Conservation (phyloP, 1,140 invertebrate genomes). For the Drosophila mayri region DNA sequence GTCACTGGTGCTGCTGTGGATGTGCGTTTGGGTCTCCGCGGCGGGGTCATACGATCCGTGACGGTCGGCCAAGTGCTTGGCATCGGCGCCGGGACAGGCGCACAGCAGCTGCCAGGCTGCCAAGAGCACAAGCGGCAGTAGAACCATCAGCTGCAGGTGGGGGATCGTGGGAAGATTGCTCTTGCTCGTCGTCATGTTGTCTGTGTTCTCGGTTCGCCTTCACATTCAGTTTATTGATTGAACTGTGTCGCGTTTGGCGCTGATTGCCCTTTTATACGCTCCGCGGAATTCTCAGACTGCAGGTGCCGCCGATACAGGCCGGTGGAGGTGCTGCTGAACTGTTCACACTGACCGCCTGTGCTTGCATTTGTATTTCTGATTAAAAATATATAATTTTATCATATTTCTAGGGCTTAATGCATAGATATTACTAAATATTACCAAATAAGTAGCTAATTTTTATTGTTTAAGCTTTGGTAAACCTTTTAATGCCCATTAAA, state of each 20-base stretch:
- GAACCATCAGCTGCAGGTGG: constrained; percentile 2
- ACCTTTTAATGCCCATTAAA: neutral
- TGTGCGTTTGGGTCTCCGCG: constrained; percentile 1
- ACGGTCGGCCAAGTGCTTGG: constrained; percentile 59
- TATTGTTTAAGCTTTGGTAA: neutral
- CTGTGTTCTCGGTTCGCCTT: constrained; percentile 18
- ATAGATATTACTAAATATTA: neutral
- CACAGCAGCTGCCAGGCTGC: constrained; percentile 52
- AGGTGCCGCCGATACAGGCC: neutral
- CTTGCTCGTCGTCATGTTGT: constrained; percentile 21
- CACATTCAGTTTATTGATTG: neutral
- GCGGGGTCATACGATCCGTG: constrained; percentile 66
- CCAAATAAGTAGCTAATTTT: neutral
- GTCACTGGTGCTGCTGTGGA: constrained; percentile 25
- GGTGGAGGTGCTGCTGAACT: neutral
- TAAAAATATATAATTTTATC: neutral
- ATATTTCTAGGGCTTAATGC: neutral
- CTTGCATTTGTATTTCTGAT: neutral
- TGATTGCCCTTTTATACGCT: constrained; percentile 2
- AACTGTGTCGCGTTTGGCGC: constrained; percentile 3
- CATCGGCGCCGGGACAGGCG: constrained; percentile 20
- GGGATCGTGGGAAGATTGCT: constrained; percentile 26
- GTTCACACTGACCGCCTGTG: neutral
- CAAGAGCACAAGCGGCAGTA: constrained; percentile 29
- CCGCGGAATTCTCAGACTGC: neutral